phyloP scores from a whole-genome alignment of 2,797 vertebrate genomes.

The Passerculus sandwichensis region DNA sequence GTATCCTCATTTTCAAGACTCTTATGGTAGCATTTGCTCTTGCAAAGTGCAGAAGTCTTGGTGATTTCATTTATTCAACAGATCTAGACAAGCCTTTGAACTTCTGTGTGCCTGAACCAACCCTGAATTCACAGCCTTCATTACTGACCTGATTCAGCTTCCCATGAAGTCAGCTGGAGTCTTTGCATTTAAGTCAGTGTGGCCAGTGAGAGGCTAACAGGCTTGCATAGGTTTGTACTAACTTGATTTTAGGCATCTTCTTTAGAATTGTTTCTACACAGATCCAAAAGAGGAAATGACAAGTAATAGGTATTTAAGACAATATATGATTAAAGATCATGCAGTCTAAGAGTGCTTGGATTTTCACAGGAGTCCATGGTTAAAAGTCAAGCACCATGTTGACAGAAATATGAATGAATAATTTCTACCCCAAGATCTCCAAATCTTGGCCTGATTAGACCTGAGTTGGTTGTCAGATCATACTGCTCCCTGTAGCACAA shows the following conservation, averaged over 20 bases:
- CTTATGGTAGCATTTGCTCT: background rate
- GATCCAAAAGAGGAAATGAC: background rate
- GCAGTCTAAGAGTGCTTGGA: background rate
- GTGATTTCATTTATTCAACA: background rate
- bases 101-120: background rate
- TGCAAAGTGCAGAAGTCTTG: background rate
- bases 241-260: background rate
- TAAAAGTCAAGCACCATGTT: background rate
- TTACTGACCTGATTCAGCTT: slow-evolving; percentile 14
- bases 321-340: background rate
- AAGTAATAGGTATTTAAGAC: background rate
- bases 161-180: slow-evolving; percentile 21
- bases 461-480: background rate
- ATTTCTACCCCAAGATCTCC: background rate
- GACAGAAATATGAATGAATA: background rate
- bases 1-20: background rate
- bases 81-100: slow-evolving; percentile 29
- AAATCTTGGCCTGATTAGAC: background rate
- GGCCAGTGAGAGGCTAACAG: background rate
- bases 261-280: background rate
- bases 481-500: background rate
- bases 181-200: background rate
- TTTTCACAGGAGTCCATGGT: background rate
- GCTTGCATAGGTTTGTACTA: background rate
- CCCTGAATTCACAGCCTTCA: background rate